Evolutionary conservation across 2,113 vertebrate species (phyloP), one percentile per base, ranked within the genome.

Genomic region (Mohoua ochrocephala): DNA sequence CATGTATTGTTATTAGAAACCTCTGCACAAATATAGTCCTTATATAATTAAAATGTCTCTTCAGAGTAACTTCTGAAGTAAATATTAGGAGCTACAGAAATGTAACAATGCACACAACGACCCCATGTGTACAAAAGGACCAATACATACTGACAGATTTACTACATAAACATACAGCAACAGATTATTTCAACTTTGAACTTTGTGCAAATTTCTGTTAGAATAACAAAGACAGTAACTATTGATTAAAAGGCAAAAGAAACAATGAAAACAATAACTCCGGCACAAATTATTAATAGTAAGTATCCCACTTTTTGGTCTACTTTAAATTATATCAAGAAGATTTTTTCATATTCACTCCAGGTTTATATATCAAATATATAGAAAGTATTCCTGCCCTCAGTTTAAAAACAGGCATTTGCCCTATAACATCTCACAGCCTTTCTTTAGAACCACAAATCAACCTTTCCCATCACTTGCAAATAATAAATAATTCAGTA

Each of bases 401-500:
- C 56, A 70, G 8, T 59, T 70, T 87, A 78, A 33, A 80, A 71
- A 42, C 28, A 56, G 47, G 9, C 2, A 0, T 85, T 85, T 79
- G n/a, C 59, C 16, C 37, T 42, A 1, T 35, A 53, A 41, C 9
- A 19, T 87, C 54, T 67, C 59, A 65, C 59, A 65, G 59, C 19
- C 27, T 37, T 77, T 94, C 83, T 73, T 88, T 53, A 80, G 56
- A 91, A 95, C 21, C 19, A 47, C 6, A 6, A 84, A 30, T 68
- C 56, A 57, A 76, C 73, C 67, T 64, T 89, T 94, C 60, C 75
- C 23, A 77, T 76, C 79, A 61, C 75, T 96, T 90, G 84, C 61
- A 87, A 89, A 61, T 70, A 92, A 95, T 96, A 96, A 97, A 94
- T 95, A 92, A 97, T 96, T 97, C 89, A 91, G 74, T 77, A 93